Base-by-base conservation (phyloP, 92 coral and sea anemone species). In the Diadumene lineata region DNA sequence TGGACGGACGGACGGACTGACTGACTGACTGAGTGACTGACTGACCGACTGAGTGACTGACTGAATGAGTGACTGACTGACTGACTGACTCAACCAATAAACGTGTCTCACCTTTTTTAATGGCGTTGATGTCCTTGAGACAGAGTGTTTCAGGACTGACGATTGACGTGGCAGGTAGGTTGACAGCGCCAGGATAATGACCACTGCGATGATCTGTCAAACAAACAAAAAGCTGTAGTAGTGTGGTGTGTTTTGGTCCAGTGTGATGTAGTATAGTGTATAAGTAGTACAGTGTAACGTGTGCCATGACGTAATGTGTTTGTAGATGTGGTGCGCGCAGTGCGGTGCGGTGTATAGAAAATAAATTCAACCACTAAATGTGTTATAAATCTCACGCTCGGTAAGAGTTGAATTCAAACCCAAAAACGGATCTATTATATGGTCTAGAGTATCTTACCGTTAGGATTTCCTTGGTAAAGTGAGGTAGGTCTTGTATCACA, bases 131-230 rank as follows among this genome's bases (percentile, higher is more conserved):
- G 56, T 77, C 55, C 43, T 84, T 90, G 7, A 90, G 65, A 43
- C 76, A 66, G 22, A 69, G 75, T 19, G 76, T 74, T 16, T 90
- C 75, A 55, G 79, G 64, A 68, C 84, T 50, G 16, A 90, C 63
- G 29, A 90, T 79, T 43, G 67, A 57, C 19, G 71, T 16, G 44
- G 76, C 80, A 30, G 84, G 85, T 53, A 90, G 73, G 66, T 90
- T 90, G 10, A 84, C 74, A 2, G 96, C 89, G 11, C 89, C 92
- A 17, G 96, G 96, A 53, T 87, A 90, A 70, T 87, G 96, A 17
- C 96, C 92, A 74, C 67, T 74, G 28, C 57, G 73, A 30, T 83
- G 91, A 66, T 86, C 91, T 86, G 63, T 22, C 44, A 79, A 25
- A 30, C 10, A 28, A 62, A 43, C 6, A 22, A 27, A 62, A 11